These are phyloP conservation scores for Macropis europaea DNA, from an alignment of 2,888 invertebrate species.

Conservation along the genomic window DNA sequence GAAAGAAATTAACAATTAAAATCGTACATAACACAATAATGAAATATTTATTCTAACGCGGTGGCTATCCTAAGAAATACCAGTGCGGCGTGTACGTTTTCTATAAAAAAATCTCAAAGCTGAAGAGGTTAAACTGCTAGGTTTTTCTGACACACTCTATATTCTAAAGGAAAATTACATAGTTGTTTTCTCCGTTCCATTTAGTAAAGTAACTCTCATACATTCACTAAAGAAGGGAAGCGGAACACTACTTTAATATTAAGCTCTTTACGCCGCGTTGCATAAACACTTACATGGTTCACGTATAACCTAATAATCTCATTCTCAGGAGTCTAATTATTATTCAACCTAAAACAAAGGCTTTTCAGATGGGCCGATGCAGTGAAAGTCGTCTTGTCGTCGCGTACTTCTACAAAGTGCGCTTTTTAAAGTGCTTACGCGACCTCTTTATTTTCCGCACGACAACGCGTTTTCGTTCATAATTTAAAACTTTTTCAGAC, in stretches of 20 bases:
- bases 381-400: background rate
- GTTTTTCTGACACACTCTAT: no score
- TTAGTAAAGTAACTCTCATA: background rate
- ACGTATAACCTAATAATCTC: background rate
- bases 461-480: background rate
- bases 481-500: conserved; percentile 5
- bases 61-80: no score
- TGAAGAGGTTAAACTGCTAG: no score
- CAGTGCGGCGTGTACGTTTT: no score
- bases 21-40: no score
- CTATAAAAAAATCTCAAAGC: no score
- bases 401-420: background rate
- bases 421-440: background rate
- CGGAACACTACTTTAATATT: background rate
- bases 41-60: no score
- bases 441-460: background rate
- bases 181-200: no score
- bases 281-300: background rate
- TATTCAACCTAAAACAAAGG: conserved; percentile 12
- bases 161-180: no score
- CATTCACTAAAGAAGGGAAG: no score
- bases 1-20: no score
- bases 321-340: conserved; percentile 10
- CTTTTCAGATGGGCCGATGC: background rate
- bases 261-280: background rate